Base-by-base conservation (phyloP, 1,140 invertebrate genomes). In the Drosophila novamexicana region DNA sequence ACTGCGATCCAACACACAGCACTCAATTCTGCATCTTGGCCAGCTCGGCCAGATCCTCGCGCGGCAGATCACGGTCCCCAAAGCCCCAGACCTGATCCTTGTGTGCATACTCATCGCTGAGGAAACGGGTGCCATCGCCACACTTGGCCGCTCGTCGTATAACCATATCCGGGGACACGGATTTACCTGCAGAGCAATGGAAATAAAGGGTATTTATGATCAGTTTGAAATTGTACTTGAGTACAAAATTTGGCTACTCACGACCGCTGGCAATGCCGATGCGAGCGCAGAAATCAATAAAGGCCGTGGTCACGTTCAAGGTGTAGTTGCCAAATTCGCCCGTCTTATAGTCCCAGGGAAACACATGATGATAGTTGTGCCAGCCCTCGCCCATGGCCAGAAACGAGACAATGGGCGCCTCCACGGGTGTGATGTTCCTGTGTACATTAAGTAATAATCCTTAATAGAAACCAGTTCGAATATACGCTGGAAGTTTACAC, bases 331-430 rank as follows among this genome's bases (percentile, higher is more conserved):
- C 96, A 1, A 97, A 93, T 80, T 99, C 98, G 1, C 96, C 96
- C 0, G 97, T 97, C 78, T 96, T 95, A 91, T 98, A 98, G 91
- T 99, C 98, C 94, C 91, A 92, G 14, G 91, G 91, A 64, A 95
- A 95, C 0, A 97, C 97, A 90, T 99, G 98, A 91, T 99, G 98
- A 93, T 97, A 99, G 93, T 98, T 99, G 92, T 98, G 98, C 95
- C 97, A 98, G 22, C 97, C 97, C 93, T 97, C 96, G 0, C 97
- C 96, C 9, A 96, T 86, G 0, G 96, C 95, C 14, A 95, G 94
- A 16, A 97, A 91, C 1, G 96, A 95, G 0, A 97, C 96, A 1
- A 94, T 91, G 0, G 94, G 81, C 80, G 96, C 97, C 82, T 97
- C 96, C 0, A 95, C 94, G 0, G 96, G 94, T 42, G 94, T 95